Base-by-base conservation (phyloP, 1,140 invertebrate species). In the Caenorhabditis remanei region DNA sequence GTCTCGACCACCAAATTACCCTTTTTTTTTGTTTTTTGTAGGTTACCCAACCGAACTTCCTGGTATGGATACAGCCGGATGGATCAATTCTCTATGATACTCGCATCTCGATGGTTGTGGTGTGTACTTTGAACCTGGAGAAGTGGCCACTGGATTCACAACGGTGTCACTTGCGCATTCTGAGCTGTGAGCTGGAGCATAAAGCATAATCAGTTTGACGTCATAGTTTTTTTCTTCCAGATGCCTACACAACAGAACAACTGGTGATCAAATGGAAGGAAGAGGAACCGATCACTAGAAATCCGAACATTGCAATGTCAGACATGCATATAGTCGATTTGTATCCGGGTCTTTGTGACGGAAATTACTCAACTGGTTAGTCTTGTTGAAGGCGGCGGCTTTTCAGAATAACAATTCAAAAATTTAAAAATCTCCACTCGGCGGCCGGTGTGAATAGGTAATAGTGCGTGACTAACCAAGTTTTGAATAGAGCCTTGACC, bases 111-210 rank as follows among this genome's bases (percentile, higher is more conserved):
- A 90, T 95, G 85, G 93, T 93, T 9, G 95, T 95, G 90, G 94
- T 94, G 4, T 95, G 94, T 90, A 95, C 94, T 94, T 94, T 95
- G 94, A 94, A 95, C 88, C 92, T 95, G 5, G 94, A 94, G 0
- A 94, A 94, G 88, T 95, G 94, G 92, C 94, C 94, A 1, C 90
- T 95, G 65, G 94, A 95, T 89, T 92, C 43, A 93, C 91, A 95
- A 91, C 92, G 94, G n/a, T 95, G 94, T 90, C 94, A 94, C 55
- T 94, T 95, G 93, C 94, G 95, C 90, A 94, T 95, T 50, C 94
- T 95, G 0, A 94, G 94, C 84, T 95, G 94, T 95, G 89, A 92
- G 93, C 84, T 88, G 40, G 11, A 32, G 40, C 56, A 41, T 63
- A 9, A 84, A 16, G n/a, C 61, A 61, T 84, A 61, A 58, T 84